A percentile compares a stretch with the other conserved stretches of the same genome.
phyloP scores from a whole-genome alignment of 2,797 vertebrate genomes.

The Adrianichthys oophorus region DNA sequence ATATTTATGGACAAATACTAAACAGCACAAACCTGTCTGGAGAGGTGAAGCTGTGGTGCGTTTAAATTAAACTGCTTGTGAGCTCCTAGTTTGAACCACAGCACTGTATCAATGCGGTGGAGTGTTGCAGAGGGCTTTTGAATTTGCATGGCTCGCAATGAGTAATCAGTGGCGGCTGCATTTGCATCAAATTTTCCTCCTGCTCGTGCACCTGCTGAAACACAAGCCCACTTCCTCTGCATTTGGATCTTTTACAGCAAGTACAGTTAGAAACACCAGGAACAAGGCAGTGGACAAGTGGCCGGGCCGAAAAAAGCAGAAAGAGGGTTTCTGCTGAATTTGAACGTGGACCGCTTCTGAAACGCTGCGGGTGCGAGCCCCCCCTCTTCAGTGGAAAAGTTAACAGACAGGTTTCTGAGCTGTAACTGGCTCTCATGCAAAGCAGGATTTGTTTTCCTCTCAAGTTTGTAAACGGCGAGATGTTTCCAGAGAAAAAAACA shows the following conservation, averaged over 20 bases:
- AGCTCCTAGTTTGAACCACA: constrained; percentile 33
- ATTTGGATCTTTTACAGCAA: constrained; percentile 48
- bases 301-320: constrained; percentile 10
- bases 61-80: constrained; percentile 47
- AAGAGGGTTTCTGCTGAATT: constrained; percentile 2
- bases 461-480: not conserved
- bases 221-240: constrained; percentile 29
- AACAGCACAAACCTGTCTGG: constrained; percentile 22
- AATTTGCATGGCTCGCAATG: constrained; percentile 71
- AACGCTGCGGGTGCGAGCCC: constrained; percentile 27
- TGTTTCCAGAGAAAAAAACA: not conserved
- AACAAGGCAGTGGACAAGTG: constrained; percentile 28
- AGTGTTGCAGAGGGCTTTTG: constrained; percentile 46
- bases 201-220: constrained; percentile 51
- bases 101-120: constrained; percentile 41
- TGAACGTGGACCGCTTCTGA: constrained; percentile 18
- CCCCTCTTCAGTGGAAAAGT: constrained; percentile 6
- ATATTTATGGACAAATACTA: too few relatives aligned
- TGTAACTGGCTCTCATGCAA: not conserved
- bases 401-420: constrained; percentile 34
- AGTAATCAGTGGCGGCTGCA: constrained; percentile 49
- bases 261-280: constrained; percentile 45
- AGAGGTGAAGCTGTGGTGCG: constrained; percentile 1
- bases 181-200: constrained; percentile 74
- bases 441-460: not conserved